Conservation (phyloP, 2,888 invertebrate species). For the Drosophila antonietae region DNA sequence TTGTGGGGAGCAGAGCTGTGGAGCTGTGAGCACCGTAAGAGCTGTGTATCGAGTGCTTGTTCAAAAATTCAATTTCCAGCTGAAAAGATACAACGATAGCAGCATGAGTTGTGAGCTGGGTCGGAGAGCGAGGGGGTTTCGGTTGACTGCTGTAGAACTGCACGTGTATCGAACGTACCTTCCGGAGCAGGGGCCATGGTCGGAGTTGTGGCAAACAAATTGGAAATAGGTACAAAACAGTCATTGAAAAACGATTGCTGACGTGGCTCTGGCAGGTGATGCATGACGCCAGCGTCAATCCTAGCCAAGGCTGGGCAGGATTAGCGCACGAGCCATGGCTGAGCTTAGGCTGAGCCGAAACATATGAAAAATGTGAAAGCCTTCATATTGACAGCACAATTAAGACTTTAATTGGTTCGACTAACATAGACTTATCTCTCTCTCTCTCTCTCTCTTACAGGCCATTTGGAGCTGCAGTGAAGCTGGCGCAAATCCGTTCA, state of each 20-base stretch:
- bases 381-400: constrained; percentile 64
- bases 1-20: constrained; percentile 11
- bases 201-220: constrained; percentile 56
- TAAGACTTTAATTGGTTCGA: constrained; percentile 64
- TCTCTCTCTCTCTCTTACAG: constrained; percentile 13
- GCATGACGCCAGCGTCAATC: constrained; percentile 34
- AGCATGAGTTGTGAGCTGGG: neutral
- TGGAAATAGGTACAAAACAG: constrained; percentile 72
- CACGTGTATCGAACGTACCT: constrained; percentile 22
- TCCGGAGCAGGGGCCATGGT: constrained; percentile 13
- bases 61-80: constrained; percentile 79
- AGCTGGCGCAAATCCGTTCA: constrained; percentile 35
- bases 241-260: constrained; percentile 77
- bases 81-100: constrained; percentile 65
- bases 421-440: constrained; percentile 26
- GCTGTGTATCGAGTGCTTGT: constrained; percentile 56
- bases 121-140: too few species aligned
- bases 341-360: constrained; percentile 21
- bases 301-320: constrained; percentile 30
- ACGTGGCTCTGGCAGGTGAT: constrained; percentile 61
- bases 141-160: constrained; percentile 10
- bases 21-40: constrained; percentile 1
- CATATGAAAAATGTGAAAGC: constrained; percentile 60
- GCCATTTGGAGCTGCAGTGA: constrained; percentile 24
- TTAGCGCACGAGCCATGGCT: constrained; percentile 25